A percentile compares a stretch with the other conserved stretches of the same genome.
These are phyloP conservation scores for Lutra lutra DNA, from an alignment of 2,797 vertebrate genomes.

Conservation along the genomic window DNA sequence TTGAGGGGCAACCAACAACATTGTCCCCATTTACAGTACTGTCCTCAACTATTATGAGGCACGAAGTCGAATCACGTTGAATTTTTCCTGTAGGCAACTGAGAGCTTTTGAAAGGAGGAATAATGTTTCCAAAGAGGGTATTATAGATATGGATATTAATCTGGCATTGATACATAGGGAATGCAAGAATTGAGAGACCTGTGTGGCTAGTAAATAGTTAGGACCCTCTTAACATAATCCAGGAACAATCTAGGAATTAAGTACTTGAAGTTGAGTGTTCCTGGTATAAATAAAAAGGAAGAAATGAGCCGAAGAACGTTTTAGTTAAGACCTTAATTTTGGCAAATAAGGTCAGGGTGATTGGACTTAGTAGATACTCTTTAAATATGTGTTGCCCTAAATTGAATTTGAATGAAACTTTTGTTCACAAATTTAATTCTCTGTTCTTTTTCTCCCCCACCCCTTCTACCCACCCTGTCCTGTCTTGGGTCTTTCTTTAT, in stretches of 20 bases:
- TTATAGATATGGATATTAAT: background rate
- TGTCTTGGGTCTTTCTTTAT: background rate
- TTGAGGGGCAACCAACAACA: background rate
- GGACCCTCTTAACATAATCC: background rate
- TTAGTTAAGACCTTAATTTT: constrained; percentile 12
- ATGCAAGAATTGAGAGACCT: background rate
- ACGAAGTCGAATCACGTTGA: background rate
- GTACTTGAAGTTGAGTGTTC: background rate
- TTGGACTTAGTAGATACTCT: background rate
- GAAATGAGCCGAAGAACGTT: background rate
- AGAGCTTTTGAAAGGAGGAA: constrained; percentile 51
- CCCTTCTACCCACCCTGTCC: background rate
- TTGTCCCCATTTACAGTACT: background rate
- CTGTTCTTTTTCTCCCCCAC: background rate
- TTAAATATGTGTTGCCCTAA: constrained; percentile 42
- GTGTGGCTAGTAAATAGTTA: background rate
- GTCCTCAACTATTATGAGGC: background rate
- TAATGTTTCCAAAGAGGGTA: background rate
- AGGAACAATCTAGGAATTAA: background rate
- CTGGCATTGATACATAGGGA: background rate
- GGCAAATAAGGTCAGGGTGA: background rate
- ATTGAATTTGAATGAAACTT: constrained; percentile 6
- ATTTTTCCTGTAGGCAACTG: background rate
- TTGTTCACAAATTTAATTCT: constrained; percentile 7
- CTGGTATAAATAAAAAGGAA: background rate